Evolutionary conservation across 2,797 vertebrate genomes (phyloP), one percentile per base, ranked within the genome.

Genomic region (Brachyalestes nurse): DNA sequence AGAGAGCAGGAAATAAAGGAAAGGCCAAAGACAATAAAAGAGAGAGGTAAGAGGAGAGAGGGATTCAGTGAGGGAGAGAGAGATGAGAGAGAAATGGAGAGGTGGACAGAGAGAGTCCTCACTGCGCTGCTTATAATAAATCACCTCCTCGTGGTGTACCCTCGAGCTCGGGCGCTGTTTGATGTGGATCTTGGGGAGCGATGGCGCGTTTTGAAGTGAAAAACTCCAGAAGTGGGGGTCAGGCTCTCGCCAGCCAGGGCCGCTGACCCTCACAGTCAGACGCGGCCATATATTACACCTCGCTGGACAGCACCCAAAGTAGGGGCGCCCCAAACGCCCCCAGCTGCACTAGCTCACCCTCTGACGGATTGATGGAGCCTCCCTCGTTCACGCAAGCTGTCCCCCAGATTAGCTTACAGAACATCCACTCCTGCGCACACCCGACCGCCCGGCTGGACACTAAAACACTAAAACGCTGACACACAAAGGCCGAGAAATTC

Each of bases 161-260:
- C 93, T 91, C 93, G 93, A 96, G 96, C 95, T 95, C 94, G 91
- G 92, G 90, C 89, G 92, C 91, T 89, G 96, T 98, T 98, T 99
- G 97, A 99, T 98, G 95, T 98, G 90, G 83, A 93, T 94, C 94
- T 92, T 94, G 93, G 95, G 93, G 95, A 97, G 95, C 95, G 80
- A 82, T 86, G 65, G 78, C 94, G 95, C 90, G 93, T 96, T 98
- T 96, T 98, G 96, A 98, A 97, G 97, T 98, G 95, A 97, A 96
- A 95, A 96, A 97, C 95, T 96, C 96, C 96, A 98, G 97, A 97
- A 94, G 95, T 94, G 91, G 93, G 93, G 96, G 96, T 97, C 96
- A 97, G 96, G 93, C 87, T 92, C 89, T 93, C 94, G 95, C 91
- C 90, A 96, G 95, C 92, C 95, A 94, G 93, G 95, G 94, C 94